Percentiles rank a stretch among this genome's conserved stretches.
Evolutionary conservation across 2,888 invertebrate genomes (phyloP).

Genomic region (Drosophila colorata): DNA sequence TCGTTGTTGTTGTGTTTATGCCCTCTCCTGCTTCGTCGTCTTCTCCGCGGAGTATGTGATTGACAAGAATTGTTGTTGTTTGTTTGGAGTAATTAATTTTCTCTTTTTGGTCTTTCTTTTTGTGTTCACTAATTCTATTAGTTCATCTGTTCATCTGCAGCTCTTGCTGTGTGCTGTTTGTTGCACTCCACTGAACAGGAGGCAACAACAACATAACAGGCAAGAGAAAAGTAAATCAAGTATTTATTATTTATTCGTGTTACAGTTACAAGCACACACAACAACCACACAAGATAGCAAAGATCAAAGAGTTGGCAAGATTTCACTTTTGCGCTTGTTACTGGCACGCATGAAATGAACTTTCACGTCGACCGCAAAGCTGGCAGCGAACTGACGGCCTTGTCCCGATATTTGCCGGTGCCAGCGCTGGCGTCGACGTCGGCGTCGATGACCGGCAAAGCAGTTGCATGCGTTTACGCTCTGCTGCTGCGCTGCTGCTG

Average conservation of each 20-base stretch:
- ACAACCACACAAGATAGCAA: constrained; percentile 7
- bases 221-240: constrained; percentile 10
- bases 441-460: constrained; percentile 36
- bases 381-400: constrained; percentile 41
- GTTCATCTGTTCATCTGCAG: constrained; percentile 1
- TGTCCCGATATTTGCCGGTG: constrained; percentile 54
- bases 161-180: constrained; percentile 17
- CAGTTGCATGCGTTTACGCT: constrained; percentile 12
- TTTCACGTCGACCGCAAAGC: constrained; percentile 50
- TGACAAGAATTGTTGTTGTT: constrained; percentile 20
- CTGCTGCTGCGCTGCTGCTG: constrained; percentile 5
- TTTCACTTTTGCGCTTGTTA: constrained; percentile 45
- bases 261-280: constrained; percentile 26
- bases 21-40: constrained; percentile 2
- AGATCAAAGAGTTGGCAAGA: constrained; percentile 32
- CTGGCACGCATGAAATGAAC: constrained; percentile 37
- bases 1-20: constrained; percentile 27
- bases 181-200: constrained; percentile 18
- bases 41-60: constrained; percentile 20
- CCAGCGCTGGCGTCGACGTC: constrained; percentile 4
- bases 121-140: constrained; percentile 22
- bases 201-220: constrained; percentile 2
- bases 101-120: constrained; percentile 1
- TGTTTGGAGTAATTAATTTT: constrained; percentile 1
- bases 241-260: constrained; percentile 33